Percentiles rank a stretch among this genome's conserved stretches.
Conservation (phyloP, 2,888 invertebrate species). For the Plusia festucae region DNA sequence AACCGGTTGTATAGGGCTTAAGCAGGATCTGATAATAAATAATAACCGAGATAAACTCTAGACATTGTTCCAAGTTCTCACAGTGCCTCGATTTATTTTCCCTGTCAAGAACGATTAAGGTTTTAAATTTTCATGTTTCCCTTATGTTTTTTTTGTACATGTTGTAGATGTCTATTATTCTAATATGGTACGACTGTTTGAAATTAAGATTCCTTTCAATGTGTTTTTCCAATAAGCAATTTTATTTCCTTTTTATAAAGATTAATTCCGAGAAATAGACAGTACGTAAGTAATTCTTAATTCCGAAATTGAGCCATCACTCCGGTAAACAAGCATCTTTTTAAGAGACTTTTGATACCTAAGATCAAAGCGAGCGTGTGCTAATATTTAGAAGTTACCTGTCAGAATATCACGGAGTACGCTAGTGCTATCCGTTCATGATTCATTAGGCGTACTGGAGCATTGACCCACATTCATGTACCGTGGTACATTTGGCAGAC, state of each 20-base stretch:
- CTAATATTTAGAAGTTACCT: conserved; percentile 48
- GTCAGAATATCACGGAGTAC: conserved; percentile 41
- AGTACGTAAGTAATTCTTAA: conserved; percentile 11
- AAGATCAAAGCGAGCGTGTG: conserved; percentile 47
- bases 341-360: too few relatives aligned
- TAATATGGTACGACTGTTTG: too few relatives aligned
- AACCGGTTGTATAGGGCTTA: conserved; percentile 22
- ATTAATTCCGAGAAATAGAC: conserved; percentile 12
- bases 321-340: conserved; percentile 28
- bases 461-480: conserved; percentile 83
- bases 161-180: too few relatives aligned
- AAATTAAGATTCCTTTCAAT: too few relatives aligned
- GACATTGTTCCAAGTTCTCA: conserved; percentile 48
- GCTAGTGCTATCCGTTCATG: conserved; percentile 56
- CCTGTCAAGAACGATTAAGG: conserved; percentile 21
- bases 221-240: too few relatives aligned
- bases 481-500: conserved; percentile 82
- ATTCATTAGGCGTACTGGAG: conserved; percentile 74
- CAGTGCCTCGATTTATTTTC: conserved; percentile 30
- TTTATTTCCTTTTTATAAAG: not conserved
- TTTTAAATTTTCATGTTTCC: conserved; percentile 21
- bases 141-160: conserved; percentile 11
- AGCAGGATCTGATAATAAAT: conserved; percentile 42
- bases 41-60: conserved; percentile 39
- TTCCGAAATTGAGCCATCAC: conserved; percentile 22